A percentile compares a stretch with the other conserved stretches of the same genome.
phyloP scores from a whole-genome alignment of 2,113 vertebrate species.

The Halichoeres trimaculatus region DNA sequence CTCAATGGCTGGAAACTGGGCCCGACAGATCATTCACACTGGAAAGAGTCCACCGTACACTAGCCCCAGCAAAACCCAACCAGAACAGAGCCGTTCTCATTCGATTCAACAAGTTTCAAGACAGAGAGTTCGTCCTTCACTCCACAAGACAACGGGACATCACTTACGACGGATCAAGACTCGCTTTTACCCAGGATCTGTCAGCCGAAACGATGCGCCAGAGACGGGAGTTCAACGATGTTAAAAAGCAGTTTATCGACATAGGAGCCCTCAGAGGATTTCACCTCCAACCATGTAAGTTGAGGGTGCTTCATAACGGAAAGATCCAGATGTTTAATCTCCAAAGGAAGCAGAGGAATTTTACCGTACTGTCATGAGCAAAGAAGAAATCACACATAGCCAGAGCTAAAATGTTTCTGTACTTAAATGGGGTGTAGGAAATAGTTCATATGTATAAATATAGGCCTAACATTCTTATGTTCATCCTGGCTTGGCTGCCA shows the following conservation, averaged over 20 bases:
- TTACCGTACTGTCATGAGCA: not conserved
- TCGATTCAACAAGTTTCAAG: not conserved
- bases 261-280: not conserved
- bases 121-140: not conserved
- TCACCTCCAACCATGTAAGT: not conserved
- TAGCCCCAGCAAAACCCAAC: not conserved
- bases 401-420: not conserved
- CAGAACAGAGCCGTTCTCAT: not conserved
- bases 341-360: conserved; percentile 10
- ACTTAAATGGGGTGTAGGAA: not conserved
- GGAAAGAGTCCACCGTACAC: not conserved
- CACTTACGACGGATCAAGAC: not conserved
- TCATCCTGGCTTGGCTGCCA: too few relatives aligned
- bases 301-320: not conserved
- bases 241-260: not conserved
- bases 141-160: not conserved
- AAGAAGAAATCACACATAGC: not conserved
- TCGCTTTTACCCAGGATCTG: not conserved
- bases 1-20: not conserved
- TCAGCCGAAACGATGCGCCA: not conserved
- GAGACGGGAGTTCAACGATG: not conserved
- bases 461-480: too few relatives aligned
- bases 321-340: conserved; percentile 4
- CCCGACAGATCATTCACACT: not conserved
- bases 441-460: not conserved